phyloP scores from a whole-genome alignment of 2,797 vertebrate genomes.

The Poeciliopsis paucimaculata region DNA sequence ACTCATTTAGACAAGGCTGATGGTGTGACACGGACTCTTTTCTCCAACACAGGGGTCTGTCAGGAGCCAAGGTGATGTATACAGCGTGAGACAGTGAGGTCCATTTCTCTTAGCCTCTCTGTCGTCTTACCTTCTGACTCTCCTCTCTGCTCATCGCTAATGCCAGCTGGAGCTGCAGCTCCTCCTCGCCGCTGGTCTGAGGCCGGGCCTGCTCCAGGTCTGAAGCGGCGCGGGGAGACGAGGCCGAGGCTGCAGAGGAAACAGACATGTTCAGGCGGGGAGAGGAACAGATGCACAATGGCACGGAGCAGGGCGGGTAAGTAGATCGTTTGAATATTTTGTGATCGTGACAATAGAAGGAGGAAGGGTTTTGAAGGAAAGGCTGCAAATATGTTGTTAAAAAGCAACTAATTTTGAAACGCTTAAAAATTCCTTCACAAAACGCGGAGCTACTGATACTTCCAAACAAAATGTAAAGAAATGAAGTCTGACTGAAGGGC shows the following conservation, averaged over 20 bases:
- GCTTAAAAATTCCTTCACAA: neutral
- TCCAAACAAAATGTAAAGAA: neutral
- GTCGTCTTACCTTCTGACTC: constrained; percentile 86
- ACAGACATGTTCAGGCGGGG: constrained; percentile 2
- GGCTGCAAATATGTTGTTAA: neutral
- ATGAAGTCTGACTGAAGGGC: neutral
- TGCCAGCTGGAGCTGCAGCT: constrained; percentile 93
- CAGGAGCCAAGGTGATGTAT: neutral
- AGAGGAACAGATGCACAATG: constrained; percentile 8
- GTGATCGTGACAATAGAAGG: constrained; percentile 26
- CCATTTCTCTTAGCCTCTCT: neutral
- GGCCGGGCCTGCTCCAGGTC: constrained; percentile 95
- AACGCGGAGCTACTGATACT: neutral
- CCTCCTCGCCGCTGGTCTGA: constrained; percentile 94
- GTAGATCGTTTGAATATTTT: constrained; percentile 44
- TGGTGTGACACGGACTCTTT: neutral
- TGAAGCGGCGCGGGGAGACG: constrained; percentile 86
- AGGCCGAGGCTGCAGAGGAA: constrained; percentile 83
- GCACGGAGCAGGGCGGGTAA: constrained; percentile 7
- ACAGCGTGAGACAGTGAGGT: neutral
- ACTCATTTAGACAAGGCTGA: neutral
- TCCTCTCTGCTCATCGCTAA: constrained; percentile 96
- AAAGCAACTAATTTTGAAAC: neutral
- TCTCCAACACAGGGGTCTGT: neutral
- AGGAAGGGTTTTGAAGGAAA: neutral